Evolutionary conservation across 2,888 invertebrate species (phyloP).

Genomic region (Synanthedon tipuliformis): DNA sequence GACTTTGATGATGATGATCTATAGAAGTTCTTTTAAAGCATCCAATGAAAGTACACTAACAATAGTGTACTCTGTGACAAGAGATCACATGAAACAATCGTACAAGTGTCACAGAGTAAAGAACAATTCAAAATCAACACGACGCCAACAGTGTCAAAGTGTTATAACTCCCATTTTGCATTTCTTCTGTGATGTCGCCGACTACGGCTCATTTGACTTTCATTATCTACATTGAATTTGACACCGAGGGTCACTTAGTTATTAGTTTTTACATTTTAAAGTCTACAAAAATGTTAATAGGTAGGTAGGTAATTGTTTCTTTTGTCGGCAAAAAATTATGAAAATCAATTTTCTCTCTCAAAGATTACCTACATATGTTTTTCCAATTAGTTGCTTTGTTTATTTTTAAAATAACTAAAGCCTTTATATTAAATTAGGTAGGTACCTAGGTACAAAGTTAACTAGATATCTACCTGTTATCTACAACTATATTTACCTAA

Average conservation of each 20-base stretch:
- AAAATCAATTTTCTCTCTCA: no score
- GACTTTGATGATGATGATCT: no score
- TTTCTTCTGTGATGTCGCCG: constrained; percentile 2
- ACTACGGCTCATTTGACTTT: background rate
- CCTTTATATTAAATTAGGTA: no score
- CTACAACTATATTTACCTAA: no score
- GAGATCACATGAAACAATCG: background rate
- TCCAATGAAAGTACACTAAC: background rate
- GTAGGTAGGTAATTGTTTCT: no score
- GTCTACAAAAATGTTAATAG: background rate
- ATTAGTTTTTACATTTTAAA: background rate
- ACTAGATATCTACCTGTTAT: no score
- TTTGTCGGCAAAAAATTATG: no score
- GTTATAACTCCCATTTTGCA: constrained; percentile 7
- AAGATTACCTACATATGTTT: no score
- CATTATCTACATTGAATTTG: background rate
- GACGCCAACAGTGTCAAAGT: constrained; percentile 14
- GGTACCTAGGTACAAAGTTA: no score
- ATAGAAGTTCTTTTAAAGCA: background rate
- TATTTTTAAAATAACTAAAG: no score
- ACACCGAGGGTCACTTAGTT: background rate
- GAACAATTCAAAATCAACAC: background rate
- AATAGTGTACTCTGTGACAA: background rate
- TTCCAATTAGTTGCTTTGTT: no score
- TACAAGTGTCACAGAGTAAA: background rate